Evolutionary conservation across 2,797 vertebrate genomes (phyloP), one percentile per base, ranked within the genome.

Genomic region (Manis javanica): DNA sequence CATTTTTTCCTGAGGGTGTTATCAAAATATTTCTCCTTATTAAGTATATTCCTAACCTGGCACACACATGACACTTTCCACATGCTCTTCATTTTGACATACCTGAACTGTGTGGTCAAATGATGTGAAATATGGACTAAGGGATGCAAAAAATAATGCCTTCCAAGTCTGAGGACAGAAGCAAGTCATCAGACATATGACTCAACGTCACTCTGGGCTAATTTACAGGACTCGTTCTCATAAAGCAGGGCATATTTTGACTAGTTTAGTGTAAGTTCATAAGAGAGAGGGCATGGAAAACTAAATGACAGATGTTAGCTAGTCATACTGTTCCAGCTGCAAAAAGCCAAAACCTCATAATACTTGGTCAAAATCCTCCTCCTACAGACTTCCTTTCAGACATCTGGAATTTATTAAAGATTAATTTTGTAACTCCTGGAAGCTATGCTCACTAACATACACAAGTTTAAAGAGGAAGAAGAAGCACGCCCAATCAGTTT

Each of bases 381-480:
- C 81, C 82, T 61, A 74, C 94, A 68, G 86, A 31, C 6, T 91
- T 85, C 53, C n/a, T 46, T 79, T 72, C 14, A 90, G 78, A 59
- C 49, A 61, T 71, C 12, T 72, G 53, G 31, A 91, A 83, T 71
- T 89, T 77, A 79, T 57, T 26, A 87, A 89, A 71, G 42, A 61
- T 37, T 81, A 78, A 77, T 90, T 93, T 86, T 91, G 4, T 87
- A 81, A 68, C 29, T 86, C 37, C 29, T 55, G 82, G 37, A 63
- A 93, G 46, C 16, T 71, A 34, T 3, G 11, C 5, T 94, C 23
- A 75, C 39, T 59, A 81, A 86, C 2, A 16, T 46, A 8, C 42
- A 57, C 12, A 88, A 29, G 82, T 94, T 88, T 89, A 82, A 96
- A 87, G 61, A 93, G 2, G 59, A 87, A 94, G 23, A 86, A 86